Evolutionary conservation across 1,140 invertebrate genomes (phyloP).

Genomic region (Onthophagus taurus): DNA sequence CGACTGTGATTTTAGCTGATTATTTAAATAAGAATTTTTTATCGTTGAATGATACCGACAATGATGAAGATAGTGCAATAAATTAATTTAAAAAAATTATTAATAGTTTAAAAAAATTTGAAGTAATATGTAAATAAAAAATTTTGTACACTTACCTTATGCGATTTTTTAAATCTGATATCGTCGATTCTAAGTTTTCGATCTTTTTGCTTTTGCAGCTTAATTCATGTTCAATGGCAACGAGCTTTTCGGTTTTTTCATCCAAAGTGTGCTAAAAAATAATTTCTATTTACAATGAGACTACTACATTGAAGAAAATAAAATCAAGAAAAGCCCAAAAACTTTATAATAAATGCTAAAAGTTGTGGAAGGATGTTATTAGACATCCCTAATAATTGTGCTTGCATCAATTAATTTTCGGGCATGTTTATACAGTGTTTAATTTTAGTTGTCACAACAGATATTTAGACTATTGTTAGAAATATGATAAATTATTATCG

Average conservation of each 20-base stretch:
- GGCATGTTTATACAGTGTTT: too few relatives aligned
- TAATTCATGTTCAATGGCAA: conserved; percentile 28
- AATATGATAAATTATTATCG: too few relatives aligned
- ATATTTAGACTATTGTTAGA: too few relatives aligned
- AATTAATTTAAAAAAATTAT: conserved; percentile 1
- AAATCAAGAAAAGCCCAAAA: background rate
- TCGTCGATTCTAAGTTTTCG: conserved; percentile 18
- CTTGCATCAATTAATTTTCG: too few relatives aligned
- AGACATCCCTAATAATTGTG: too few relatives aligned
- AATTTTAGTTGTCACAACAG: too few relatives aligned
- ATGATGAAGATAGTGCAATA: conserved; percentile 1
- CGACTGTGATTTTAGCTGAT: conserved; percentile 43
- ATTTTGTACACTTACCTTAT: conserved; percentile 26
- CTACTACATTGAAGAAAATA: background rate
- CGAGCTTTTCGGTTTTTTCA: conserved; percentile 35
- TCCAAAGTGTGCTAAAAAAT: conserved; percentile 33
- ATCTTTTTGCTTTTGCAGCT: conserved; percentile 21
- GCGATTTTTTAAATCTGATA: conserved; percentile 28
- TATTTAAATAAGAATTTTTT: conserved; percentile 42
- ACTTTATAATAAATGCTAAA: background rate
- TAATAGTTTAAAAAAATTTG: too few relatives aligned
- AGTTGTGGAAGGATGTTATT: too few relatives aligned
- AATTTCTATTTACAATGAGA: conserved; percentile 1
- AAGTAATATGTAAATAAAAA: conserved; percentile 1
- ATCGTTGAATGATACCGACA: conserved; percentile 1